These are phyloP conservation scores for Palythoa grandiflora DNA, from an alignment of 92 coral and sea anemone genomes.

Conservation along the genomic window DNA sequence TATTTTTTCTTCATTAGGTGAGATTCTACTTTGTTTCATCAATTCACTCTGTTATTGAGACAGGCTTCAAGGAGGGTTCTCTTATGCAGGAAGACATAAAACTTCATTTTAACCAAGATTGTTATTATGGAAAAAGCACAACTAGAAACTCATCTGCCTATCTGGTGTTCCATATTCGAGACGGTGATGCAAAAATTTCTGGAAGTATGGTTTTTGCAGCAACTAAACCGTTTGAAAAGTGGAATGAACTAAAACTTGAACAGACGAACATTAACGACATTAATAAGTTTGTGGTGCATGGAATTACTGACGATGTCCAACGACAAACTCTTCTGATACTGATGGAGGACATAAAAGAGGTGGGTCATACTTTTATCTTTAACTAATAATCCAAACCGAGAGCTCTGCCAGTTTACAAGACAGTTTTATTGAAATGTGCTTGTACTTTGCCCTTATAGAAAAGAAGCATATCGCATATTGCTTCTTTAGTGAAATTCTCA, in stretches of 20 bases:
- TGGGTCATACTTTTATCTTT: constrained; percentile 9
- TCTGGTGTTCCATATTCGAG: constrained; percentile 56
- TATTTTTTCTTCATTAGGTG: constrained; percentile 50
- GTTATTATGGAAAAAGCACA: constrained; percentile 40
- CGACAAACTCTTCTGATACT: constrained; percentile 65
- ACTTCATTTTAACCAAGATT: constrained; percentile 76
- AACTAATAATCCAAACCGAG: background rate
- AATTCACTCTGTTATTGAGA: constrained; percentile 59
- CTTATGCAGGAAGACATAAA: constrained; percentile 51
- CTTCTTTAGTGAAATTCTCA: background rate
- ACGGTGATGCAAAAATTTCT: constrained; percentile 39
- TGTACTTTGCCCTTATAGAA: background rate
- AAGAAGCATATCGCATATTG: background rate
- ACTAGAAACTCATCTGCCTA: constrained; percentile 43
- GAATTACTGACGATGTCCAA: constrained; percentile 70
- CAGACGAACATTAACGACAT: background rate
- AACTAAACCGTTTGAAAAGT: constrained; percentile 73
- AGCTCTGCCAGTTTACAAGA: background rate
- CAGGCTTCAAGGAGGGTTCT: constrained; percentile 52
- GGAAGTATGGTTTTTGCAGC: constrained; percentile 69
- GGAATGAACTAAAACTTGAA: constrained; percentile 60
- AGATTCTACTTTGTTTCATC: constrained; percentile 62
- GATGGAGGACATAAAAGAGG: constrained; percentile 65
- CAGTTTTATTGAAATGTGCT: no score
- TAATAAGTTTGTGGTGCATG: constrained; percentile 46